Conservation (phyloP, 2,797 vertebrate species). For the Rousettus madagascariensis region DNA sequence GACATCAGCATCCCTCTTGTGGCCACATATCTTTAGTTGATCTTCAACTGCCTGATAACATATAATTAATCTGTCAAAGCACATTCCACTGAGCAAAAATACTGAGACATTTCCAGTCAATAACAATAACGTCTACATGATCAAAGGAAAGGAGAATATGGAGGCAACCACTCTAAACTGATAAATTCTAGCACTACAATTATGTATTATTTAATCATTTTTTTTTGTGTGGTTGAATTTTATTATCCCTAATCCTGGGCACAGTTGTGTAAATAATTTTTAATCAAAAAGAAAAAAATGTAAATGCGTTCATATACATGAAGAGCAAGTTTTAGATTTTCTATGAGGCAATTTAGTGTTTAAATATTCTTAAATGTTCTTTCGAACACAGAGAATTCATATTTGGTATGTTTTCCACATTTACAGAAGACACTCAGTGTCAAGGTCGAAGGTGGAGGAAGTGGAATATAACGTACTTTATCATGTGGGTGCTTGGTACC, state of each 20-base stretch:
- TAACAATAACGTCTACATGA: conserved; percentile 60
- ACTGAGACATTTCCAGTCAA: conserved; percentile 63
- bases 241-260: conserved; percentile 55
- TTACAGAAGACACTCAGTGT: not conserved
- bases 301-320: not conserved
- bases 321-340: conserved; percentile 5
- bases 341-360: not conserved
- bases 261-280: conserved; percentile 60
- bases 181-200: conserved; percentile 62
- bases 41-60: conserved; percentile 85
- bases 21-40: conserved; percentile 81
- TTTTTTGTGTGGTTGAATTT: conserved; percentile 64
- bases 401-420: not conserved
- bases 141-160: conserved; percentile 68
- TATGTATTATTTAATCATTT: conserved; percentile 29
- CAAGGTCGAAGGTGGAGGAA: not conserved
- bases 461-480: not conserved
- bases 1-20: conserved; percentile 84
- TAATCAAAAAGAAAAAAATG: conserved; percentile 49
- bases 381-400: conserved; percentile 14
- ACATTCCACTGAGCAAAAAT: conserved; percentile 65
- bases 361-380: conserved; percentile 7
- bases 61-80: conserved; percentile 76
- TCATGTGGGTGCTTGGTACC: not conserved
- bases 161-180: conserved; percentile 50